Evolutionary conservation across 2,888 invertebrate species (phyloP), one percentile per base, ranked within the genome.

Genomic region (Ectemnius cavifrons): DNA sequence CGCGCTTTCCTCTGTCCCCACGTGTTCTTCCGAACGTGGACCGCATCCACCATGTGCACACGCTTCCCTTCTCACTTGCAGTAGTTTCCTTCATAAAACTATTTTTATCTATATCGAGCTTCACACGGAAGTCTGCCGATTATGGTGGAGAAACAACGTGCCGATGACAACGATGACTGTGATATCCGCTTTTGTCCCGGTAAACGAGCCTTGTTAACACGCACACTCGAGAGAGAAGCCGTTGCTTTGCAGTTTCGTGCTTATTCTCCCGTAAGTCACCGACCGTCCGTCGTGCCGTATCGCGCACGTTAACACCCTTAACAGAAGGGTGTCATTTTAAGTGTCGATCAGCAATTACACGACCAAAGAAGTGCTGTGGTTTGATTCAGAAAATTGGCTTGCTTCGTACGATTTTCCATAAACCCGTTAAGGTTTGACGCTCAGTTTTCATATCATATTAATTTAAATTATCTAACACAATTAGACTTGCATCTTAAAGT

Each of bases 1-100:
- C 71, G 77, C 79, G 71, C 63, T 63, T 67, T 75, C 57, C 57
- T 5, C 16, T 52, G n/a, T 70, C 46, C 59, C 81, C 87, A 85
- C 82, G 85, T 86, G 84, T 73, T 80, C 28, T 49, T 65, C 59
- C 52, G 52, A 16, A 52, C 52, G 37, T 52, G 52, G 52, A 52
- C 52, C 52, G 16, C 52, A 16, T 14, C 16, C 16, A 14, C 52
- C 52, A 52, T 52, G 16, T 13, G 52, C 13, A 14, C 5, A 37
- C 23, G 23, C 57, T 57, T 57, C 11, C 57, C 57, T 57, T 57
- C 47, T 23, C 47, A 47, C 47, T 14, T 47, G 13, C 6, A 47
- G 23, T 23, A 23, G 23, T 37, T 37, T 37, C 37, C 37, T 11
- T 11, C 8, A 6, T 11, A 6, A 11, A 37, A 37, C 37, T 37